These are phyloP conservation scores for Selene dorsalis DNA, from an alignment of 2,797 vertebrate genomes.

Conservation along the genomic window DNA sequence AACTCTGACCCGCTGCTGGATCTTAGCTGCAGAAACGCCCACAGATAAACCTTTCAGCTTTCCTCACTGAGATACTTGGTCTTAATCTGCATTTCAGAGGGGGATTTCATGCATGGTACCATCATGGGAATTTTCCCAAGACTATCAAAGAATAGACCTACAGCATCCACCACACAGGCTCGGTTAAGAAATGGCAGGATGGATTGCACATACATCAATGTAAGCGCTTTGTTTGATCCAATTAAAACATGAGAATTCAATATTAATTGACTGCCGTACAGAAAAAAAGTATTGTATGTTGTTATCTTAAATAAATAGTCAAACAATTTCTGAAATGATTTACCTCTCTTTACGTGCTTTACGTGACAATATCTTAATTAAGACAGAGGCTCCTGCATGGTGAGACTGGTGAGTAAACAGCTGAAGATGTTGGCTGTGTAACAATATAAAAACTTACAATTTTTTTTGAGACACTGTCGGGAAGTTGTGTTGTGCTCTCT, in stretches of 20 bases:
- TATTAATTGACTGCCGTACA: neutral
- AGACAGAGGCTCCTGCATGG: too few relatives aligned
- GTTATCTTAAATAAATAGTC: too few relatives aligned
- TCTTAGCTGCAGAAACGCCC: slow-evolving; percentile 64
- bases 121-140: slow-evolving; percentile 57
- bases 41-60: slow-evolving; percentile 53
- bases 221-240: neutral
- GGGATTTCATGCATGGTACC: slow-evolving; percentile 42
- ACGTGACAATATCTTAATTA: too few relatives aligned
- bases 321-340: too few relatives aligned
- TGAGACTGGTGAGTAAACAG: too few relatives aligned
- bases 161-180: neutral
- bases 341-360: too few relatives aligned
- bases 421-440: too few relatives aligned
- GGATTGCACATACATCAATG: slow-evolving; percentile 5
- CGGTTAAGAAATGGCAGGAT: neutral
- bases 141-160: slow-evolving; percentile 6
- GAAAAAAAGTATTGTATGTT: neutral
- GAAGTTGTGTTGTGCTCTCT: neutral
- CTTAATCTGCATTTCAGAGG: slow-evolving; percentile 62
- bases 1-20: slow-evolving; percentile 61
- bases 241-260: neutral
- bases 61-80: slow-evolving; percentile 42
- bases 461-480: neutral
- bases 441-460: too few relatives aligned